Evolutionary conservation across 2,113 vertebrate species (phyloP), one percentile per base, ranked within the genome.

Genomic region (Dendropsophus ebraccatus): DNA sequence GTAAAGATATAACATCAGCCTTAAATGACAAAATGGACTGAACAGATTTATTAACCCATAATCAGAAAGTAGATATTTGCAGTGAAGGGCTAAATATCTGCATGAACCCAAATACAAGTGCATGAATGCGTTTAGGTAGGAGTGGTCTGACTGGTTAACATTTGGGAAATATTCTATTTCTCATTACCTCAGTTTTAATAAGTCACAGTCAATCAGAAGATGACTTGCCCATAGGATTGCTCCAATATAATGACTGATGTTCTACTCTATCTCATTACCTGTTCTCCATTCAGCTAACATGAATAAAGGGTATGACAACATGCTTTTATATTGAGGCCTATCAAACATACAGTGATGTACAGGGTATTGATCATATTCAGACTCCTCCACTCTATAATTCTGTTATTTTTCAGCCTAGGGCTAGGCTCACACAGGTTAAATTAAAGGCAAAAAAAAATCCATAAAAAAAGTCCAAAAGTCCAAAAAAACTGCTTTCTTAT

Each of bases 1-100:
- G 78, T 69, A 81, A 17, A 87, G 78, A 87, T 87, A 87, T 74
- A 87, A 62, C 85, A 87, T 87, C 85, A 86, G 84, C 76, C 76
- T 37, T 81, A 81, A 87, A 86, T 81, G 78, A 81, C 67, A 87
- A 87, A 87, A 81, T 72, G 79, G 85, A 81, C 50, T 74, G 77
- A 81, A 81, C 67, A 81, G 85, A 87, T 87, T 74, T 74, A 81
- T 81, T 81, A 87, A 80, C 85, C 67, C 85, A 70, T 87, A 54
- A 81, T 81, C 67, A 50, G 77, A 81, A 74, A 62, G 50, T n/a
- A 73, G 67, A 62, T 81, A 30, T 62, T 47, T 49, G 12, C 50
- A 74, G 58, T 21, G 49, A n/a, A 9, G 35, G n/a, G 12, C 62
- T 11, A 58, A 25, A 50, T 60, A 47, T 69, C 35, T 73, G 54